These are phyloP conservation scores for Muntiacus muntjak DNA, from an alignment of 2,113 vertebrate species.

Conservation along the genomic window DNA sequence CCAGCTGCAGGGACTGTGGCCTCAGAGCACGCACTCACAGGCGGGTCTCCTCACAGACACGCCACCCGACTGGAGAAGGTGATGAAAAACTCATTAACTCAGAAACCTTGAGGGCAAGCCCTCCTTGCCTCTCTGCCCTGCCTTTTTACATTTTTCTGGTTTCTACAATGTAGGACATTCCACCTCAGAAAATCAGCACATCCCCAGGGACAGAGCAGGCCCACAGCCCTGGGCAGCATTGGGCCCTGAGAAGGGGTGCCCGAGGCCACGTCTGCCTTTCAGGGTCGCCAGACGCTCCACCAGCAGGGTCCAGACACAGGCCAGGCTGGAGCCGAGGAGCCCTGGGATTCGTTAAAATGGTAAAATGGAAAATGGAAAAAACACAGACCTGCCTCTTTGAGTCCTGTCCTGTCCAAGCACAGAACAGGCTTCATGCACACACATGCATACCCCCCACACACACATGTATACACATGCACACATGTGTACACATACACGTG, in stretches of 20 bases:
- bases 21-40: rapidly evolving
- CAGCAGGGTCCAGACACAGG: not conserved
- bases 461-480: rapidly evolving
- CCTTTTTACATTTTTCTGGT: not conserved
- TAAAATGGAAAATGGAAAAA: not conserved
- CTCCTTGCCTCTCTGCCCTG: no score
- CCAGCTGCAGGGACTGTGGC: not conserved
- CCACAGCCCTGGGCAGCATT: not conserved
- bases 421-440: not conserved
- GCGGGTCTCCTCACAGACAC: no score
- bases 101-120: not conserved
- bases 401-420: not conserved
- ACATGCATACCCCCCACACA: not conserved
- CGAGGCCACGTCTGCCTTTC: not conserved
- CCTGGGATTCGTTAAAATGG: rapidly evolving
- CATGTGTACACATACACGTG: rapidly evolving
- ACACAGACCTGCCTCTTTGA: not conserved
- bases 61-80: not conserved
- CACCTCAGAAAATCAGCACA: conserved; percentile 20
- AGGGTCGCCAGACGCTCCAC: not conserved
- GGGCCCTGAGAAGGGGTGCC: not conserved
- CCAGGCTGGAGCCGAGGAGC: not conserved
- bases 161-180: not conserved
- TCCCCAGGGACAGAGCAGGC: not conserved
- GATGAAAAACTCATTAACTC: not conserved